Conservation (phyloP, 1,140 invertebrate species). For the Eriocheir sinensis region DNA sequence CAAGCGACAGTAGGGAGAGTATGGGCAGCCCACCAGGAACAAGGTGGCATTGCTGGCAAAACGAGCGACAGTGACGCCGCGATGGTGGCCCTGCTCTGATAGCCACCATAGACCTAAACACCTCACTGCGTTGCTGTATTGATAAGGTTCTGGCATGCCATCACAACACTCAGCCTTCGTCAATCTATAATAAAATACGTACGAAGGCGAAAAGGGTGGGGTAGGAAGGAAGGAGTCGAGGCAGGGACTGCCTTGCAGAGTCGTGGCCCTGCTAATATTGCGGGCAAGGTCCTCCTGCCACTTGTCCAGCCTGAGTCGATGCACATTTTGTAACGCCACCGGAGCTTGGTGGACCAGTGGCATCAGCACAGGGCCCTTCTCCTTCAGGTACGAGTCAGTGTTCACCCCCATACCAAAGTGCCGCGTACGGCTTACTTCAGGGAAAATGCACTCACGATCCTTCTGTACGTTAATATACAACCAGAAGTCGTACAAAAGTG, state of each 20-base stretch:
- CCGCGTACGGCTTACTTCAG: slow-evolving; percentile 70
- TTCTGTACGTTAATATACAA: slow-evolving; percentile 60
- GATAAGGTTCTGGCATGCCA: background rate
- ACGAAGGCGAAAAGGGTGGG: background rate
- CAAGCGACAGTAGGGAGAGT: slow-evolving; percentile 57
- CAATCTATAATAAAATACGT: slow-evolving; percentile 66
- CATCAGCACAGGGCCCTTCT: slow-evolving; percentile 42
- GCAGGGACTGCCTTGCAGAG: slow-evolving; percentile 54
- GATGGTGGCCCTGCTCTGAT: slow-evolving; percentile 71
- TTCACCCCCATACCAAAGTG: slow-evolving; percentile 75
- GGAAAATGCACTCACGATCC: slow-evolving; percentile 71
- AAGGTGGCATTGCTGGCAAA: slow-evolving; percentile 27
- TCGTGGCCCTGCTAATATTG: slow-evolving; percentile 44
- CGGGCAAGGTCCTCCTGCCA: slow-evolving; percentile 38
- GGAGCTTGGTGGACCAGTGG: background rate
- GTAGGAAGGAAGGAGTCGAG: slow-evolving; percentile 29
- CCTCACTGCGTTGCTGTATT: slow-evolving; percentile 4
- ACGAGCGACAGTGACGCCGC: slow-evolving; percentile 40
- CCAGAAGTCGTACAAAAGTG: slow-evolving; percentile 74
- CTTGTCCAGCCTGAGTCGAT: background rate
- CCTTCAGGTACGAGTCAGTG: slow-evolving; percentile 35
- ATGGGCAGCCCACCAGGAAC: slow-evolving; percentile 65
- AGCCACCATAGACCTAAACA: slow-evolving; percentile 61
- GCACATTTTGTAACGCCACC: background rate
- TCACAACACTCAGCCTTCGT: background rate